These are phyloP conservation scores for Invenusta paracnida DNA, from an alignment of 2,888 invertebrate genomes.

Conservation along the genomic window DNA sequence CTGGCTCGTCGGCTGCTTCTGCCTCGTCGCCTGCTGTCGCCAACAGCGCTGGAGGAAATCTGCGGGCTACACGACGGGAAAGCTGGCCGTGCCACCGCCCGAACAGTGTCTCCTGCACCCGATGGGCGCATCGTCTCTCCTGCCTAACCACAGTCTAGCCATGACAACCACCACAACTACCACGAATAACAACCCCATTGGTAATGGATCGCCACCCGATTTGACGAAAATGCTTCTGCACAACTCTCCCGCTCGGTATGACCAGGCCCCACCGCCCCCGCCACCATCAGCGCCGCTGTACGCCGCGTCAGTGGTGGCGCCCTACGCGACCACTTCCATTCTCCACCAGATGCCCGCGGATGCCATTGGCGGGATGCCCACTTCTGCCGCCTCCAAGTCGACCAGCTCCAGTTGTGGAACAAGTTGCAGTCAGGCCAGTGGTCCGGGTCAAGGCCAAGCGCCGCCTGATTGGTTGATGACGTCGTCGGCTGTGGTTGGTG, in stretches of 20 bases:
- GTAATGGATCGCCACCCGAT: not conserved
- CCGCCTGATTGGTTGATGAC: constrained; percentile 12
- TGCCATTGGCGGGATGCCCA: not conserved
- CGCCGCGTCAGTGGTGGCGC: not conserved
- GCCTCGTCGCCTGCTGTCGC: not conserved
- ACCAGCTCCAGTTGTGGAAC: not conserved
- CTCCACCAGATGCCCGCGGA: constrained; percentile 5
- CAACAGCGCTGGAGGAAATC: not conserved
- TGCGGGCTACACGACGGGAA: not conserved
- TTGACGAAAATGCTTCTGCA: constrained; percentile 4
- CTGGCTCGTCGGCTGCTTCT: constrained; percentile 17
- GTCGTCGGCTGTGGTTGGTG: not conserved
- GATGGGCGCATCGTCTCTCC: not conserved
- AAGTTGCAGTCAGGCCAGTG: not conserved
- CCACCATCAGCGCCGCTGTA: too few relatives aligned
- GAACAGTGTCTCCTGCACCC: not conserved
- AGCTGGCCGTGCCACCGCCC: not conserved
- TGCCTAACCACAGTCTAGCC: too few relatives aligned
- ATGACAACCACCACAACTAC: not conserved
- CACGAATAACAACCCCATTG: not conserved
- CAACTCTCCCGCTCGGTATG: not conserved
- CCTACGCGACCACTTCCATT: constrained; percentile 4
- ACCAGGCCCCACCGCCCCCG: not conserved
- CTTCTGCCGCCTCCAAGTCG: not conserved
- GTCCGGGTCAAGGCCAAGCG: not conserved